Percentiles rank a stretch among this genome's conserved stretches.
phyloP scores from a whole-genome alignment of 2,113 vertebrate species.

The Oreochromis aureus region DNA sequence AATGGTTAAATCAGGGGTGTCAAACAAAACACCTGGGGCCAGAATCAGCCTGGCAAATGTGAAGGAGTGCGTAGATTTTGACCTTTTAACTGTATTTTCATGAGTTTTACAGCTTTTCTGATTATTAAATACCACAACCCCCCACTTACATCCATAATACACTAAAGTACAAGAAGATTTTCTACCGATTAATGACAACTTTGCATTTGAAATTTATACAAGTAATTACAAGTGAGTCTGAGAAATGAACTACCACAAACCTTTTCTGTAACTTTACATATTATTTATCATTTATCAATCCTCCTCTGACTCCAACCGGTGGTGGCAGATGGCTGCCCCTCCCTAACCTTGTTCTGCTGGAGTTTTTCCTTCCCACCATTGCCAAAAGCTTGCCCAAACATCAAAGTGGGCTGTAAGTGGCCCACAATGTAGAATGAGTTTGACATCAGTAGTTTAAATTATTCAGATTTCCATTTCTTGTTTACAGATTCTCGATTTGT shows the following conservation, averaged over 20 bases:
- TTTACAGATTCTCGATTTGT: not conserved
- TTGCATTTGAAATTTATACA: not conserved
- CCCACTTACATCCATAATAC: not conserved
- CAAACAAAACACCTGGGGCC: not conserved
- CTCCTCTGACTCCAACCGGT: not conserved
- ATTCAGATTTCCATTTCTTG: not conserved
- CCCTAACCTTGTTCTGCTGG: not conserved
- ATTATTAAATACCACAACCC: not conserved
- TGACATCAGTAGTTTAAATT: not conserved
- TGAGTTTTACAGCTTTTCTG: not conserved
- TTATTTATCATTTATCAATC: not conserved
- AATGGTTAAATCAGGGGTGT: not conserved
- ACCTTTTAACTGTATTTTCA: not conserved
- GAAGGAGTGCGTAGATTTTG: not conserved
- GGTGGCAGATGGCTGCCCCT: rapidly evolving
- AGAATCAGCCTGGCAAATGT: not conserved
- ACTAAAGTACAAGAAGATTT: not conserved
- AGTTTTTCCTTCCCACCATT: not conserved
- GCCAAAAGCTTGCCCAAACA: not conserved
- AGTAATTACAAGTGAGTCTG: not conserved
- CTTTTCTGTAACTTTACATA: not conserved
- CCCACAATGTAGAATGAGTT: too few species aligned
- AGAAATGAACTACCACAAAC: not conserved
- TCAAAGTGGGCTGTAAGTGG: not conserved
- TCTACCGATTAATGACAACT: not conserved